These are phyloP conservation scores for Lethocerus indicus DNA, from an alignment of 1,140 invertebrate genomes.

Conservation along the genomic window DNA sequence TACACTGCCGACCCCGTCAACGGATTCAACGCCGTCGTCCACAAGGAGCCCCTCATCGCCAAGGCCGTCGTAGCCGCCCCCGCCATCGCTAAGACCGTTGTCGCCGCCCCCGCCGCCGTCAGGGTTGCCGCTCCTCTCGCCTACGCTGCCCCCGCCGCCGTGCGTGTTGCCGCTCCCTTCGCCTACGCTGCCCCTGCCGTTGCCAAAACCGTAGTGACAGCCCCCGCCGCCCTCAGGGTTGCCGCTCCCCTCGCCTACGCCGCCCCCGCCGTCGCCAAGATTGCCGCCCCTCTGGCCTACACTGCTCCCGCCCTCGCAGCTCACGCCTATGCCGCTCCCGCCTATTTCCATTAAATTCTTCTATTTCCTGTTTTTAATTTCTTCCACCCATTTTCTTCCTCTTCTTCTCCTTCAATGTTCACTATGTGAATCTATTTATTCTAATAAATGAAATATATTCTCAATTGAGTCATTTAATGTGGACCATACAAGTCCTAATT, in stretches of 20 bases:
- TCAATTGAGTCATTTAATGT: too few relatives aligned
- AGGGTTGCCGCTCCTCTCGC: neutral
- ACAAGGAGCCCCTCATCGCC: neutral
- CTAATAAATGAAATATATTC: too few relatives aligned
- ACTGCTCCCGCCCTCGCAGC: slow-evolving; percentile 13
- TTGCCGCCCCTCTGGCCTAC: slow-evolving; percentile 12
- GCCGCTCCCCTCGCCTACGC: slow-evolving; percentile 15
- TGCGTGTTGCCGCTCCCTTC: neutral
- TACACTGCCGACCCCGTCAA: neutral
- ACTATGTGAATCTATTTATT: too few relatives aligned
- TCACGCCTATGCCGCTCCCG: too few relatives aligned
- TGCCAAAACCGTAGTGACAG: slow-evolving; percentile 19
- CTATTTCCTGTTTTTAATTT: too few relatives aligned
- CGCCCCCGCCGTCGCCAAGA: slow-evolving; percentile 12
- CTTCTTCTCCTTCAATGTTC: too few relatives aligned
- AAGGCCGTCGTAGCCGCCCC: neutral
- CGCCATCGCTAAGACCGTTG: neutral
- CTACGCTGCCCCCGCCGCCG: neutral
- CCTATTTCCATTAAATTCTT: too few relatives aligned
- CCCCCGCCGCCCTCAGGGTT: slow-evolving; percentile 19
- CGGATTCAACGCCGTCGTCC: slow-evolving; percentile 4
- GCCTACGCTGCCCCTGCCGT: slow-evolving; percentile 19
- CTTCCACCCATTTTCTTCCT: too few relatives aligned
- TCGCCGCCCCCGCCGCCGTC: neutral
- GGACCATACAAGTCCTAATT: too few relatives aligned